Conservation (phyloP, 2,113 vertebrate genomes). For the Chionis minor region DNA sequence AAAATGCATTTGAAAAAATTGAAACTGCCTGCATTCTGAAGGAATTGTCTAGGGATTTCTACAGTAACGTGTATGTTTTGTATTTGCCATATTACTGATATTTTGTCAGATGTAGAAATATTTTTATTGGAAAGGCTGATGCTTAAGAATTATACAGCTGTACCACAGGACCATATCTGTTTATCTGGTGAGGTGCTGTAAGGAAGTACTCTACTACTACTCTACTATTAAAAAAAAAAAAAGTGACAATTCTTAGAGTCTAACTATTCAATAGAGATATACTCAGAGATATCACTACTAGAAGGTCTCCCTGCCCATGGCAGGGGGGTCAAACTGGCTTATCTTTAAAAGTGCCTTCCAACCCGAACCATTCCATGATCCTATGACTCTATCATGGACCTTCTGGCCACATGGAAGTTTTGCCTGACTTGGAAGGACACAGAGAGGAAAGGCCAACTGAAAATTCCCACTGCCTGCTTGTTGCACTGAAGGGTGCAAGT, state of each 20-base stretch:
- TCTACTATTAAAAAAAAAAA: not conserved
- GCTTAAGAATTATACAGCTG: not conserved
- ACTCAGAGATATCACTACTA: not conserved
- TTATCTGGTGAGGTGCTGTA: not conserved
- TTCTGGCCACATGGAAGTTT: not conserved
- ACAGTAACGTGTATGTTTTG: not conserved
- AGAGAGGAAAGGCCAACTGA: not conserved
- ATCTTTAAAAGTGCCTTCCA: not conserved
- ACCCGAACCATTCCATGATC: not conserved
- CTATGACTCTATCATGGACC: not conserved
- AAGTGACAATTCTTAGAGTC: not conserved
- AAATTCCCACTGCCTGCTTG: not conserved
- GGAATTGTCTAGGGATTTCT: not conserved
- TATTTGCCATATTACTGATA: not conserved
- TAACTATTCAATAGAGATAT: not conserved
- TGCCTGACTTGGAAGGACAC: not conserved
- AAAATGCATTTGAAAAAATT: not conserved
- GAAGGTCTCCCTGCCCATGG: not conserved
- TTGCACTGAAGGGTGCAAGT: not conserved
- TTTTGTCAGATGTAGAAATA: not conserved
- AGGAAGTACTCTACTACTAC: not conserved
- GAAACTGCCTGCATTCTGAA: not conserved
- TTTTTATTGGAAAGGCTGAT: not conserved
- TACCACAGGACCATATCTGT: not conserved
- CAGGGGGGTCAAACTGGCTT: rapidly evolving